phyloP scores from a whole-genome alignment of 2,888 invertebrate genomes.

The Dicycla oo region DNA sequence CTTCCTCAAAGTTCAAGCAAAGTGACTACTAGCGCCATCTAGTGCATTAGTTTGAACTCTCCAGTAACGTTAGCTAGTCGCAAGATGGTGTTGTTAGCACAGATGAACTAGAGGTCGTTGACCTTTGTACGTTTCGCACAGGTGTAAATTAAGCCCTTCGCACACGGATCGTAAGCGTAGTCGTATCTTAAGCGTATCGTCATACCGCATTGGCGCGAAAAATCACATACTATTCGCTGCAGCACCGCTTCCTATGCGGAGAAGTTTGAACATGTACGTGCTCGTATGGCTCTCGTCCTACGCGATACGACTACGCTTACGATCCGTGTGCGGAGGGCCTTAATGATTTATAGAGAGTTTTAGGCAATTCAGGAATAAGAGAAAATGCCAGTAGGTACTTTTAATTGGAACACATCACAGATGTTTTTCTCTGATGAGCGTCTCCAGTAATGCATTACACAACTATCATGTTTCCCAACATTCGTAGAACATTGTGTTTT shows the following conservation, averaged over 20 bases:
- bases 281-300: too few species aligned
- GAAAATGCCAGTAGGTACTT: constrained; percentile 1
- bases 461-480: neutral
- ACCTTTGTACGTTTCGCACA: constrained; percentile 22
- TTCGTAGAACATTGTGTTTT: constrained; percentile 17
- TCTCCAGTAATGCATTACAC: neutral
- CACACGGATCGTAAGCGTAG: too few species aligned
- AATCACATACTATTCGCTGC: too few species aligned
- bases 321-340: too few species aligned
- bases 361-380: neutral
- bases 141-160: constrained; percentile 7
- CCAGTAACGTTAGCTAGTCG: neutral
- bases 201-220: too few species aligned
- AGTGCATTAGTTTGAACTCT: neutral
- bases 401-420: neutral
- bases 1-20: too few species aligned
- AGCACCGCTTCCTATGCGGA: too few species aligned
- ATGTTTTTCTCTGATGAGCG: neutral
- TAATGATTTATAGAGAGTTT: constrained; percentile 19
- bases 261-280: too few species aligned
- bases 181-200: too few species aligned
- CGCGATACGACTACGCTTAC: too few species aligned
- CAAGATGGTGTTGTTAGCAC: constrained; percentile 57
- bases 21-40: constrained; percentile 68
- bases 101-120: constrained; percentile 16